Percentiles rank a stretch among this genome's conserved stretches.
Conservation (phyloP, 1,140 invertebrate species). For the Drosophila dunni region DNA sequence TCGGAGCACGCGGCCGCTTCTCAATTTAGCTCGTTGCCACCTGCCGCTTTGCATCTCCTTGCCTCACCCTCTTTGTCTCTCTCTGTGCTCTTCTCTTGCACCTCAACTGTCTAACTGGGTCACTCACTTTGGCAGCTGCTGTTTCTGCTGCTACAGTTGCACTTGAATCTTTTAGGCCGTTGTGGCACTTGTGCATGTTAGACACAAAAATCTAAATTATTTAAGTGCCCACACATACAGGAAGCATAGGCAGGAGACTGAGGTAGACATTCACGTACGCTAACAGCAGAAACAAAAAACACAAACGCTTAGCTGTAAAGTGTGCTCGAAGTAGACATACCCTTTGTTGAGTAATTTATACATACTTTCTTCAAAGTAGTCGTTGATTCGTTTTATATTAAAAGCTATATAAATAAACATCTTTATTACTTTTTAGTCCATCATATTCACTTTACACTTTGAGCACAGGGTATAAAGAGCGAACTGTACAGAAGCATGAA, state of each 20-base stretch:
- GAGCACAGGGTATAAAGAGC: slow-evolving; percentile 35
- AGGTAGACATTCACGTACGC: slow-evolving; percentile 22
- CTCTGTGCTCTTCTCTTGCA: background rate
- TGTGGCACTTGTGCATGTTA: slow-evolving; percentile 81
- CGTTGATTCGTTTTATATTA: no score
- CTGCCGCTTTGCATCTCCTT: background rate
- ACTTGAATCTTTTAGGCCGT: slow-evolving; percentile 81
- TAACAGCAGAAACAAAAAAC: slow-evolving; percentile 5
- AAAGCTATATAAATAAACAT: no score
- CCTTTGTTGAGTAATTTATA: background rate
- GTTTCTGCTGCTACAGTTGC: slow-evolving; percentile 39
- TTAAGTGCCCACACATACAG: slow-evolving; percentile 65
- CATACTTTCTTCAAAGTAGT: no score
- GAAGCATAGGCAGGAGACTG: slow-evolving; percentile 12
- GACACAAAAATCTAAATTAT: slow-evolving; percentile 83
- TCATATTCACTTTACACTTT: background rate
- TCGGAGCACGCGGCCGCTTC: slow-evolving; percentile 27
- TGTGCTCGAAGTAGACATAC: background rate
- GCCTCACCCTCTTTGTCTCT: background rate
- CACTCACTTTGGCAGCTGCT: slow-evolving; percentile 71
- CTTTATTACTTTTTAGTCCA: background rate
- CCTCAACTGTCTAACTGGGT: slow-evolving; percentile 65
- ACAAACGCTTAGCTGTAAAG: background rate
- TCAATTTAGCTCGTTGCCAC: slow-evolving; percentile 21
- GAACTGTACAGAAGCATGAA: slow-evolving; percentile 41